Evolutionary conservation across 1,140 invertebrate genomes (phyloP).

Genomic region (Pseudomyrmex flavicornis): DNA sequence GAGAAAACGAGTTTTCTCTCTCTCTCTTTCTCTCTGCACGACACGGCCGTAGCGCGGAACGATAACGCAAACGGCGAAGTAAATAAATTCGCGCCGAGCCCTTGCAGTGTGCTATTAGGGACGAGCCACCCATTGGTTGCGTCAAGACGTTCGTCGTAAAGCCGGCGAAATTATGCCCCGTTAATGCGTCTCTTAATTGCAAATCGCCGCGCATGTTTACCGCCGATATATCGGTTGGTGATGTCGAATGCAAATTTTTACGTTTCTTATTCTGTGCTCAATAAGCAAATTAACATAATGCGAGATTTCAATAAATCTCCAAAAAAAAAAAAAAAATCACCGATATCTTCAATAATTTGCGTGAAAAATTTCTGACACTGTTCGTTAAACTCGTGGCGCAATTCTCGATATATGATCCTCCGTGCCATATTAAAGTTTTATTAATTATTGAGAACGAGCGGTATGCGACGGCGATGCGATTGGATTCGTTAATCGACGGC

Average conservation of each 20-base stretch:
- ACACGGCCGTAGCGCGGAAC: constrained; percentile 5
- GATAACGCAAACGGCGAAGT: constrained; percentile 45
- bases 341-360: neutral
- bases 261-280: no score
- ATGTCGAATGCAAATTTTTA: neutral
- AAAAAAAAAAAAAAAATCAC: neutral
- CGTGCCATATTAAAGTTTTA: neutral
- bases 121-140: constrained; percentile 47
- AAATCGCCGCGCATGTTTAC: constrained; percentile 35
- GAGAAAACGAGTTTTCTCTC: constrained; percentile 31
- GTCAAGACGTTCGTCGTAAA: constrained; percentile 44
- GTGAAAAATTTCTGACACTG: neutral
- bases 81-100: constrained; percentile 53
- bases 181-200: constrained; percentile 59
- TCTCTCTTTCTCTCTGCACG: neutral
- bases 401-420: neutral
- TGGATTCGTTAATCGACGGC: constrained; percentile 44
- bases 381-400: neutral
- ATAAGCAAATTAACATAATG: no score
- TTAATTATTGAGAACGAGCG: constrained; percentile 39
- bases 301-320: neutral
- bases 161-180: constrained; percentile 32
- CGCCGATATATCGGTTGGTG: neutral
- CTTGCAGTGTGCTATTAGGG: constrained; percentile 48
- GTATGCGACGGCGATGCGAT: constrained; percentile 20